Percentiles rank a stretch among this genome's conserved stretches.
Evolutionary conservation across 2,113 vertebrate species (phyloP).

Genomic region (Monopterus albus): DNA sequence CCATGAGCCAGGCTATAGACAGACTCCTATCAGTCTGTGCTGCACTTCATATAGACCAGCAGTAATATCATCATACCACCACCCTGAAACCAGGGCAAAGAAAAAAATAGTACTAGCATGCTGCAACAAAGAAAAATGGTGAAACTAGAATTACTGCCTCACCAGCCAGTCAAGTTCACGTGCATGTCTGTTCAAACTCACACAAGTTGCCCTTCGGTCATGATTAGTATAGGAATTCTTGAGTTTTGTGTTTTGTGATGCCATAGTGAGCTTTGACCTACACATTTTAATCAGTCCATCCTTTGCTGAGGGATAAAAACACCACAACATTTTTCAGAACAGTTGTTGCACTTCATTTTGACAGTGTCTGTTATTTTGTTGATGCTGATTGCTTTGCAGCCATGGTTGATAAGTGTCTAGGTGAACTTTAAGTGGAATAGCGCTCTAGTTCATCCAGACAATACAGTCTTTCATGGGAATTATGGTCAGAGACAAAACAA

Average conservation of each 20-base stretch:
- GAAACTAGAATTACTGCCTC: too few species aligned
- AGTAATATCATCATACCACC: slow-evolving; percentile 1
- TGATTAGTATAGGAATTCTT: too few species aligned
- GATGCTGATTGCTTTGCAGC: slow-evolving; percentile 6
- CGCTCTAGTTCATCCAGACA: not conserved
- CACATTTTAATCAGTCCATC: too few species aligned
- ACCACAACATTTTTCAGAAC: not conserved
- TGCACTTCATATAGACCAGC: not conserved
- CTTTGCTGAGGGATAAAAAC: too few species aligned
- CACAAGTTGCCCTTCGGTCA: too few species aligned
- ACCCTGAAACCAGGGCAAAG: slow-evolving; percentile 26
- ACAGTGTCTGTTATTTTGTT: slow-evolving; percentile 20
- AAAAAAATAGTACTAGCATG: not conserved
- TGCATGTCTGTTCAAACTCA: too few species aligned
- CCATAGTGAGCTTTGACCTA: too few species aligned
- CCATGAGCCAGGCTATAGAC: slow-evolving; percentile 29
- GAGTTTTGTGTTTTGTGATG: too few species aligned
- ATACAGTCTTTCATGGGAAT: not conserved
- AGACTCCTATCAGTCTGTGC: slow-evolving; percentile 36
- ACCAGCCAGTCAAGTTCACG: too few species aligned
- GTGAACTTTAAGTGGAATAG: not conserved
- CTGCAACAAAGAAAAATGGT: slow-evolving; percentile 12
- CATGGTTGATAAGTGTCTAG: not conserved
- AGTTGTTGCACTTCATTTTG: slow-evolving; percentile 9
- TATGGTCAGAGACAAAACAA: not conserved